Percentiles rank a stretch among this genome's conserved stretches.
phyloP scores from a whole-genome alignment of 2,113 vertebrate species.

The Sorex fumeus region DNA sequence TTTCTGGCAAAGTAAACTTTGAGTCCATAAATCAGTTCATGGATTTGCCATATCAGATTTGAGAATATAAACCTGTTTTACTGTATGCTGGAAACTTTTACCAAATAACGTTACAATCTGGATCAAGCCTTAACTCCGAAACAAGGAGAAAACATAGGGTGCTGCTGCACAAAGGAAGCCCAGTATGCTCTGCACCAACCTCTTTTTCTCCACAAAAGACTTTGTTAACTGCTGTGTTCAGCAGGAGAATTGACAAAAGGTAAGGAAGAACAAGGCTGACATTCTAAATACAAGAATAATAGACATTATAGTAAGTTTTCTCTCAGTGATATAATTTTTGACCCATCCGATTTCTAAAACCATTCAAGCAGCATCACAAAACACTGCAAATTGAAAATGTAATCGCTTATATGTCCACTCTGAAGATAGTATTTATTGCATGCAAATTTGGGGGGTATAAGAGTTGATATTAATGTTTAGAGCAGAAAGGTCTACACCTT shows the following conservation, averaged over 20 bases:
- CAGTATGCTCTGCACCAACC: not conserved
- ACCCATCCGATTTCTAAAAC: constrained; percentile 46
- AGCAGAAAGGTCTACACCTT: constrained; percentile 28
- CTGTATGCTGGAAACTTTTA: constrained; percentile 35
- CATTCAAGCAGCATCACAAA: constrained; percentile 46
- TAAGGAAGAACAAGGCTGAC: constrained; percentile 52
- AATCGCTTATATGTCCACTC: constrained; percentile 48
- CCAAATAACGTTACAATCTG: not conserved
- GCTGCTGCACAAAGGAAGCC: not conserved
- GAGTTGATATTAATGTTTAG: not conserved
- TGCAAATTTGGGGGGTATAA: constrained; percentile 16
- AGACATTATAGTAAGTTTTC: constrained; percentile 65
- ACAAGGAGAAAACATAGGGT: not conserved
- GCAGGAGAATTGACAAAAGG: constrained; percentile 45
- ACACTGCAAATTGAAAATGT: constrained; percentile 51
- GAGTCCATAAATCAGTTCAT: not conserved
- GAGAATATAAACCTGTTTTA: not conserved
- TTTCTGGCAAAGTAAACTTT: not conserved
- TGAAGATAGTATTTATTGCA: constrained; percentile 40
- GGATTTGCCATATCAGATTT: not conserved
- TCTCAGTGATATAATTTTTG: constrained; percentile 49
- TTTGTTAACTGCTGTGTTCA: constrained; percentile 46
- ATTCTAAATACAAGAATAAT: constrained; percentile 62
- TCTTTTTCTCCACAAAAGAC: not conserved
- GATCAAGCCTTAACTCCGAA: not conserved